phyloP scores from a whole-genome alignment of 2,113 vertebrate genomes.

The Dasyurus viverrinus region DNA sequence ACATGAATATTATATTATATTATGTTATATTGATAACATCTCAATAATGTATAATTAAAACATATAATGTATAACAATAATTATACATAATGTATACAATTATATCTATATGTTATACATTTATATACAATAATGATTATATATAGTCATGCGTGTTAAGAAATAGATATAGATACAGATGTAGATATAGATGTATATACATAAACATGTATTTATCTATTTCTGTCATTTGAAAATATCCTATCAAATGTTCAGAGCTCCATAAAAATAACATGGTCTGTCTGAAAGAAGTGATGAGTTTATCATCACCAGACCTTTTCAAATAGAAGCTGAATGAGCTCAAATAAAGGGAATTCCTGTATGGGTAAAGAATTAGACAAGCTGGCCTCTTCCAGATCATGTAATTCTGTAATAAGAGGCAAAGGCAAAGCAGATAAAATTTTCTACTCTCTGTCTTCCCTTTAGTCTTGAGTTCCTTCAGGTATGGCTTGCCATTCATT shows the following conservation, averaged over 20 bases:
- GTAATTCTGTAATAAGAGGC: background rate
- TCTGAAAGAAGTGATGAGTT: background rate
- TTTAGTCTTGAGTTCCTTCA: slow-evolving; percentile 32
- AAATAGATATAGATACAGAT: background rate
- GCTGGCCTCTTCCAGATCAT: background rate
- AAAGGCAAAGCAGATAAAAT: background rate
- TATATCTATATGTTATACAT: background rate
- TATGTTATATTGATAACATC: too few relatives aligned
- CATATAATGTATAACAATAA: background rate
- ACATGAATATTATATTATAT: background rate
- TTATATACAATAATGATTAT: background rate
- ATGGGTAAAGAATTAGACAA: background rate
- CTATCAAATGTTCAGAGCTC: background rate
- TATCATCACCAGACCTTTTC: background rate
- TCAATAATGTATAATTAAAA: background rate
- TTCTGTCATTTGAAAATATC: background rate
- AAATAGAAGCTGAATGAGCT: background rate
- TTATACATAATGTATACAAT: background rate
- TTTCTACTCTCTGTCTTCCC: slow-evolving; percentile 8
- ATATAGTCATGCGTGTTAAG: background rate
- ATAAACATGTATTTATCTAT: background rate
- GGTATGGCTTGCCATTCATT: background rate
- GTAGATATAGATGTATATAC: rapidly evolving
- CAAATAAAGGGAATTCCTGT: background rate
- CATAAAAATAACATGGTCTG: background rate